These are phyloP conservation scores for Melanerpes formicivorus DNA, from an alignment of 2,113 vertebrate species.

Conservation along the genomic window DNA sequence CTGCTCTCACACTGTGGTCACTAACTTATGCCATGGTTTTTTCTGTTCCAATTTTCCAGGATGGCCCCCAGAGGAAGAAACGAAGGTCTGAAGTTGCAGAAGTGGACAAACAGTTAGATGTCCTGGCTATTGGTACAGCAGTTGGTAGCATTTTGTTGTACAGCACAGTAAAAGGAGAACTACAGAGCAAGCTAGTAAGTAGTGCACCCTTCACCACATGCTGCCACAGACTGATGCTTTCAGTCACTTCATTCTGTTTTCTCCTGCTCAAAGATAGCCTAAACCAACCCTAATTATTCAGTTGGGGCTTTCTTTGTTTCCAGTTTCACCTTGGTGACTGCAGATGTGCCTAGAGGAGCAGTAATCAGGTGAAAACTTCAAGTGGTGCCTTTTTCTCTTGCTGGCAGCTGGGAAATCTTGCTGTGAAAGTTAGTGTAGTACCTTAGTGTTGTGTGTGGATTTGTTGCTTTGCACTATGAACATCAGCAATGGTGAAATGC, in stretches of 20 bases:
- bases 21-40: background rate
- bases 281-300: background rate
- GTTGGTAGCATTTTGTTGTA: slow-evolving; percentile 95
- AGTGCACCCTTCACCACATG: background rate
- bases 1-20: background rate
- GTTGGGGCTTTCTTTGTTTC: background rate
- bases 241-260: background rate
- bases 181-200: slow-evolving; percentile 95
- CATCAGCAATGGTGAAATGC: background rate
- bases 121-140: slow-evolving; percentile 94
- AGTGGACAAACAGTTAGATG: slow-evolving; percentile 84
- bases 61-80: slow-evolving; percentile 95
- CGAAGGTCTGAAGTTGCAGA: slow-evolving; percentile 89
- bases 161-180: slow-evolving; percentile 91
- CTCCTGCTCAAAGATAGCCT: background rate
- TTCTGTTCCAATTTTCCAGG: slow-evolving; percentile 72
- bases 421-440: background rate
- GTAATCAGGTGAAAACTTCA: background rate
- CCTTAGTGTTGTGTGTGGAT: background rate
- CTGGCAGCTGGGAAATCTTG: background rate
- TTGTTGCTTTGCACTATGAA: background rate
- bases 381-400: background rate
- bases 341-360: background rate
- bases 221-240: background rate
- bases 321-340: background rate